These are phyloP conservation scores for Trichonephila clavata DNA, from an alignment of 1,140 invertebrate genomes.

Conservation along the genomic window DNA sequence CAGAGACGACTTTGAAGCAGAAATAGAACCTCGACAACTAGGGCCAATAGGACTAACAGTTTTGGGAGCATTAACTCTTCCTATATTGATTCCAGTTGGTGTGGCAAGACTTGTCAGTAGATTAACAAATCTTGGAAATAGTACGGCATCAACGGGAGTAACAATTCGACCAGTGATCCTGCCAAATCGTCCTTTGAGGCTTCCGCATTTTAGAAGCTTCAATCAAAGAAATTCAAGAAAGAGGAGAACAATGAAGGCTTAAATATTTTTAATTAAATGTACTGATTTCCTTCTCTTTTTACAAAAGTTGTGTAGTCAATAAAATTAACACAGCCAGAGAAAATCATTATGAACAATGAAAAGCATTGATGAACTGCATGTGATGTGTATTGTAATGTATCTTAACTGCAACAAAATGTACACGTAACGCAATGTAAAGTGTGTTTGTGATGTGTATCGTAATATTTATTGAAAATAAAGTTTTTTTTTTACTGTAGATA, in stretches of 20 bases:
- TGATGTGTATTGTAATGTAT: too few relatives aligned
- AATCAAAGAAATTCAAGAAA: not conserved
- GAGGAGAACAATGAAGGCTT: not conserved
- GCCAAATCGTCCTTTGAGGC: constrained; percentile 46
- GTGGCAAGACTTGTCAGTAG: constrained; percentile 62
- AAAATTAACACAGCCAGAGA: not conserved
- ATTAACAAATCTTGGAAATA: constrained; percentile 65
- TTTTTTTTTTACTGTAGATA: too few relatives aligned
- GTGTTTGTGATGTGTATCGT: not conserved
- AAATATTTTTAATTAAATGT: not conserved
- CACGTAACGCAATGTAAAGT: not conserved
- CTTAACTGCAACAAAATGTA: too few relatives aligned
- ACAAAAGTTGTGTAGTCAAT: not conserved
- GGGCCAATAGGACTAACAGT: constrained; percentile 61
- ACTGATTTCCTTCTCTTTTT: not conserved
- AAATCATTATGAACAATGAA: not conserved
- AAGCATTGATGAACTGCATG: not conserved
- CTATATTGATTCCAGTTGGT: constrained; percentile 64
- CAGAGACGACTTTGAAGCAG: not conserved
- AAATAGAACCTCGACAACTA: constrained; percentile 49
- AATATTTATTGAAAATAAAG: constrained; percentile 21
- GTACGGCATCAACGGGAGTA: constrained; percentile 49
- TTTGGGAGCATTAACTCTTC: constrained; percentile 65
- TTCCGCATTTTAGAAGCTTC: not conserved
- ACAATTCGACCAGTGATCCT: constrained; percentile 69